Conservation (phyloP, 2,888 invertebrate species). For the Congeria kusceri region DNA sequence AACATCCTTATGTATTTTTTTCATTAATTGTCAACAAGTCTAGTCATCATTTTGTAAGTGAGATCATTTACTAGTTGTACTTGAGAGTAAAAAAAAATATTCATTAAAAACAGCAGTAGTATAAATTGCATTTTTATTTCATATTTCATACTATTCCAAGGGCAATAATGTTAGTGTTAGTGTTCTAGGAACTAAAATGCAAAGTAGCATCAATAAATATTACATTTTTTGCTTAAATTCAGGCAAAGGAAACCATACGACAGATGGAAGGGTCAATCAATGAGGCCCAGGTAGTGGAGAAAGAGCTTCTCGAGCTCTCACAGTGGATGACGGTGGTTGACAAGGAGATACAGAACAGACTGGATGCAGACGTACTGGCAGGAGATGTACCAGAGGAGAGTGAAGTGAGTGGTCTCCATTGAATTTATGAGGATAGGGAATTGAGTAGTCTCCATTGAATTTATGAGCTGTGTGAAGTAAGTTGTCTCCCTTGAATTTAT, state of each 20-base stretch:
- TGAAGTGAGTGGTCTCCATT: constrained; percentile 85
- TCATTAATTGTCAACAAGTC: too few species aligned
- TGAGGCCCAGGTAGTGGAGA: constrained; percentile 92
- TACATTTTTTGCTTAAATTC: constrained; percentile 56
- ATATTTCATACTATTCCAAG: too few species aligned
- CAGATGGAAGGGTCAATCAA: constrained; percentile 90
- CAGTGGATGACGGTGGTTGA: constrained; percentile 84
- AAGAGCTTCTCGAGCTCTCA: constrained; percentile 88
- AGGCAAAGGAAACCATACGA: constrained; percentile 88
- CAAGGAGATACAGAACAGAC: constrained; percentile 87
- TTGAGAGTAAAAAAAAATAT: too few species aligned
- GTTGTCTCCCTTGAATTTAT: constrained; percentile 14
- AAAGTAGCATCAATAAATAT: too few species aligned
- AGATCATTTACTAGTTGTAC: too few species aligned
- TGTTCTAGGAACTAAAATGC: too few species aligned
- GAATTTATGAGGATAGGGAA: too few species aligned
- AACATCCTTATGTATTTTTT: too few species aligned
- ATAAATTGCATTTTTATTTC: too few species aligned
- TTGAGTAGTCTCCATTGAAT: not conserved
- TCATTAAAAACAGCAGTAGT: too few species aligned
- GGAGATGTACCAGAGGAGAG: constrained; percentile 92
- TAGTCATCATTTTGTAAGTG: too few species aligned
- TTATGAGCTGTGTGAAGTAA: not conserved
- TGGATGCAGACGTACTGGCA: constrained; percentile 92
- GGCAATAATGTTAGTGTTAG: too few species aligned